Evolutionary conservation across 2,888 invertebrate species (phyloP), one percentile per base, ranked within the genome.

Genomic region (Hipparchia semele): DNA sequence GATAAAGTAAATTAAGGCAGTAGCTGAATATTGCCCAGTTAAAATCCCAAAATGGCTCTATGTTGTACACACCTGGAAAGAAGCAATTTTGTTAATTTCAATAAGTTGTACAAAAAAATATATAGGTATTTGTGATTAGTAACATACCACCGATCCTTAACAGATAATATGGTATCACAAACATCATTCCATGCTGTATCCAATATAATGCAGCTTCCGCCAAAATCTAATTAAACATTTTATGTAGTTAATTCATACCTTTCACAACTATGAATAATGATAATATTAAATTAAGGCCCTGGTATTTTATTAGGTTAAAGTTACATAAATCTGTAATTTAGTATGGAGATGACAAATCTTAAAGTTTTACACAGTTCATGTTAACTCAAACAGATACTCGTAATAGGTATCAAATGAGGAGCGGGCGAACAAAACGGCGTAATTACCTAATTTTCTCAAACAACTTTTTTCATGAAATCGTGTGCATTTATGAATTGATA

Each of bases 171-270:
- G 99, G 99, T 92, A 98, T 98, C 73, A 99, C 96, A 90, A 99
- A 96, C 96, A 99, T 98, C 95, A 99, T 95, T 79, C 97, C 96
- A 94, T 99, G 99, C 91, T 99, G 99, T 86, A 99, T 96, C 96
- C 98, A 99, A 91, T 99, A 99, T 73, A 98, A 95, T 78, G 98
- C 96, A 84, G 97, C 97, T 92, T 99, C 99, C 86, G 98, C 97
- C 79, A 98, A 97, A 87, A 99, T 96, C 98, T 98, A 92, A 59
- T 39, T 6, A 58, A 59, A 60, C 12, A 33, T 12, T 51, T 51
- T 51, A 60, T 51, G 9, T 49, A 13, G 51, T 64, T 49, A 51
- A 7, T 45, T n/a, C 12, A 12, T 54, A 12, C 5, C 12, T 6
- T n/a, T n/a, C n/a, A 54, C 12, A n/a, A n/a, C 12, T 54, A 0